Evolutionary conservation across 2,113 vertebrate genomes (phyloP).

Genomic region (human (Homo sapiens)): DNA sequence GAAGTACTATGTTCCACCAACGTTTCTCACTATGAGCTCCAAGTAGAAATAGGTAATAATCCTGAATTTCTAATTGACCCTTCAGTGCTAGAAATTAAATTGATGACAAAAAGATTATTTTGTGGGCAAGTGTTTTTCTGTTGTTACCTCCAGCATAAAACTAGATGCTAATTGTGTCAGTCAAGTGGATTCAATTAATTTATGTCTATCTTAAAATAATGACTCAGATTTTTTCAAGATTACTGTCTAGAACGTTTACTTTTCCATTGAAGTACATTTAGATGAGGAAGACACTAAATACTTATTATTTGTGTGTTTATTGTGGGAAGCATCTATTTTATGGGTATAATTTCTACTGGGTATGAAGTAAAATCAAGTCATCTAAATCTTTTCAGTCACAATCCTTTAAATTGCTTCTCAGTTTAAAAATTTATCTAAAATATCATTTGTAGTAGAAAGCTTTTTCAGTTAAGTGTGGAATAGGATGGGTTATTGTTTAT

Average conservation of each 20-base stretch:
- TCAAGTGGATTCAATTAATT: background rate
- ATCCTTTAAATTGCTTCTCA: background rate
- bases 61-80: background rate
- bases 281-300: background rate
- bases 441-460: background rate
- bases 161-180: background rate
- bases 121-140: background rate
- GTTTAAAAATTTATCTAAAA: constrained; percentile 22
- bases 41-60: constrained; percentile 94
- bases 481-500: background rate
- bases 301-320: background rate
- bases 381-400: constrained; percentile 13
- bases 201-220: constrained; percentile 33
- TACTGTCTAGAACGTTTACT: constrained; percentile 20
- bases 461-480: constrained; percentile 32
- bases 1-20: constrained; percentile 87
- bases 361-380: constrained; percentile 24
- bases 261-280: background rate
- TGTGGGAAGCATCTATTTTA: background rate
- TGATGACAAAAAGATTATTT: constrained; percentile 27
- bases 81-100: background rate
- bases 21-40: constrained; percentile 94
- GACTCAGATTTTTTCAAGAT: background rate
- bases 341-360: background rate
- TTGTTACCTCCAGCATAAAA: background rate